phyloP scores from a whole-genome alignment of 2,113 vertebrate species.

The Naja naja region DNA sequence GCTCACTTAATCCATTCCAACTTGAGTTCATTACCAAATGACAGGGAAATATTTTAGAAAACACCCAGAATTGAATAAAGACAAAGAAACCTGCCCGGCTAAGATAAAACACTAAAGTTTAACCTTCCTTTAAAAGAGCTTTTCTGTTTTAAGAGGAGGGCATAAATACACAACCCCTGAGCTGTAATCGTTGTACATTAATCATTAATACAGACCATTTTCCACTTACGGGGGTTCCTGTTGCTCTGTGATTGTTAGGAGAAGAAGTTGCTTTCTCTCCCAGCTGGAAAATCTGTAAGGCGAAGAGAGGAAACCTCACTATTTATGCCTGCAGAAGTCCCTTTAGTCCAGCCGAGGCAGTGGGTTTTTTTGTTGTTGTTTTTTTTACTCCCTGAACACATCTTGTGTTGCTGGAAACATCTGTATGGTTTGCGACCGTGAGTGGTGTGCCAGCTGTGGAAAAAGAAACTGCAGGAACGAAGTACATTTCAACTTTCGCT shows the following conservation, averaged over 20 bases:
- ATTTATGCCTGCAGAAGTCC: constrained; percentile 80
- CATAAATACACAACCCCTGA: neutral
- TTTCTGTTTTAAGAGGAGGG: constrained; percentile 43
- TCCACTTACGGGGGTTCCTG: constrained; percentile 68
- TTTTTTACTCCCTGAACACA: constrained; percentile 49
- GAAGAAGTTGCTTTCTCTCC: constrained; percentile 76
- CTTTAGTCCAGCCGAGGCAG: constrained; percentile 67
- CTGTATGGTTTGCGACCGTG: constrained; percentile 26
- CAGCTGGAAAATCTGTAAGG: constrained; percentile 79
- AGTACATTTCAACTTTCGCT: constrained; percentile 12
- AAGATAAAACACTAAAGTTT: constrained; percentile 30
- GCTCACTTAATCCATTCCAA: constrained; percentile 31
- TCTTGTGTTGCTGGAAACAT: constrained; percentile 51
- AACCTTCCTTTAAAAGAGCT: constrained; percentile 25
- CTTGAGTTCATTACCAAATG: constrained; percentile 42
- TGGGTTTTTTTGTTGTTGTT: neutral
- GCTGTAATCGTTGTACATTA: neutral
- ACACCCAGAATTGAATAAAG: constrained; percentile 34
- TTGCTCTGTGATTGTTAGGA: constrained; percentile 53
- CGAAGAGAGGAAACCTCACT: constrained; percentile 69
- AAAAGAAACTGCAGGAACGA: constrained; percentile 31
- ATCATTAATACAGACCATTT: neutral
- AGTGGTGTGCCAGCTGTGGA: constrained; percentile 22
- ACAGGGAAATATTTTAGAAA: neutral
- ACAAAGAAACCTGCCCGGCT: constrained; percentile 14